Evolutionary conservation across 2,113 vertebrate genomes (phyloP), one percentile per base, ranked within the genome.

Genomic region (Antennarius striatus): DNA sequence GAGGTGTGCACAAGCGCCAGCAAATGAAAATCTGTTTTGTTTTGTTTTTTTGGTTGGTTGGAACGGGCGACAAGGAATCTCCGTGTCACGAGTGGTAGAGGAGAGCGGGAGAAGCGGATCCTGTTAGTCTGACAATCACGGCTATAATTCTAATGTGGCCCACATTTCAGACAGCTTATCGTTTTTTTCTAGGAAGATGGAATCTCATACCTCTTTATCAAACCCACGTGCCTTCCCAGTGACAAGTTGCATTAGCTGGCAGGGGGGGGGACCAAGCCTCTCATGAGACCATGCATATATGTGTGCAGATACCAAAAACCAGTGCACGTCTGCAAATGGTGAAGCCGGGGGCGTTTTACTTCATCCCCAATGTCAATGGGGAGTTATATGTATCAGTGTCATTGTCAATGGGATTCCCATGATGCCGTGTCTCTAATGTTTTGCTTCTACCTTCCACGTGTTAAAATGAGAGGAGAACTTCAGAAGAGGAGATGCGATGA

Each of bases 11-110:
- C 77, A 72, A 82, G 72, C 73, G 50, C 63, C 32, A 46, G 83
- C 84, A 79, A 89, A 90, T 79, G 83, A 83, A 84, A 90, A 89
- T 90, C 86, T 81, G 85, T 86, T 89, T 84, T 68, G 70, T 22
- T 22, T 22, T 22, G 1, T 22, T 22, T 22, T 22, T 22, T 22
- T 22, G 22, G 22, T 22, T 36, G 32, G 46, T 73, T 22, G 75
- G 71, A 82, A 71, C 32, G 64, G 74, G 69, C 76, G 74, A 86
- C 80, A 57, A 28, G 68, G 84, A 22, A 22, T 22, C 22, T 77
- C 71, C 71, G 14, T 73, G 66, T 78, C 51, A 53, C 59, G 80
- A 80, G 84, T 82, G 63, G 83, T 47, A 76, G 73, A 63, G 51
- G 66, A 66, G 85, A 79, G 71, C 67, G 56, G 77, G 72, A 67